phyloP scores from a whole-genome alignment of 2,888 invertebrate species.

The Phlogophora meticulosa region DNA sequence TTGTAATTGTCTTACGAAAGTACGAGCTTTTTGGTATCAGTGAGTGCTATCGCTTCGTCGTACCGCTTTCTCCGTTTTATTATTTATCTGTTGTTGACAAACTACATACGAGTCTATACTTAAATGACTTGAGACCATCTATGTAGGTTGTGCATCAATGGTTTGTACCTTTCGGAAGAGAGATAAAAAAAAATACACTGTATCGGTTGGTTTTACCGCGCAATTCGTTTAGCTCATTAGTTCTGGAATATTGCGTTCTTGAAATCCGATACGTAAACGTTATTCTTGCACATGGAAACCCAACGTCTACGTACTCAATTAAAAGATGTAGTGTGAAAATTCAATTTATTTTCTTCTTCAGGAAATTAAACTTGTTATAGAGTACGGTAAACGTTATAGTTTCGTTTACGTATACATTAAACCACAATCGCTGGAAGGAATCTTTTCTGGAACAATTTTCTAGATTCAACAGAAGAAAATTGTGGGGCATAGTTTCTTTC shows the following conservation, averaged over 20 bases:
- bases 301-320: conserved; percentile 14
- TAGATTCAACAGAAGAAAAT: neutral
- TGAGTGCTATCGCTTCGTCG: neutral
- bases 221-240: conserved; percentile 36
- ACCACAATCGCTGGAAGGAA: conserved; percentile 3
- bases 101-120: neutral
- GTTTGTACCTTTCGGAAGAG: conserved; percentile 23
- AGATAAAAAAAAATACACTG: conserved; percentile 33
- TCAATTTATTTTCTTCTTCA: neutral
- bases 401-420: conserved; percentile 1
- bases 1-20: too few species aligned
- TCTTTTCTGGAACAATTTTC: conserved; percentile 12
- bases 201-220: conserved; percentile 37
- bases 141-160: conserved; percentile 28
- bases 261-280: conserved; percentile 48
- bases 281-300: conserved; percentile 23
- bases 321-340: conserved; percentile 10
- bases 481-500: neutral
- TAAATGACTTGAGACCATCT: neutral
- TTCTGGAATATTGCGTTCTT: conserved; percentile 44
- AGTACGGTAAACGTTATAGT: conserved; percentile 3
- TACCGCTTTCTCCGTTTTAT: too few species aligned
- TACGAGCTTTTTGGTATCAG: conserved; percentile 6
- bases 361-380: conserved; percentile 30
- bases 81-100: conserved; percentile 3